Conservation (phyloP, 2,888 invertebrate genomes). For the Rapana venosa region DNA sequence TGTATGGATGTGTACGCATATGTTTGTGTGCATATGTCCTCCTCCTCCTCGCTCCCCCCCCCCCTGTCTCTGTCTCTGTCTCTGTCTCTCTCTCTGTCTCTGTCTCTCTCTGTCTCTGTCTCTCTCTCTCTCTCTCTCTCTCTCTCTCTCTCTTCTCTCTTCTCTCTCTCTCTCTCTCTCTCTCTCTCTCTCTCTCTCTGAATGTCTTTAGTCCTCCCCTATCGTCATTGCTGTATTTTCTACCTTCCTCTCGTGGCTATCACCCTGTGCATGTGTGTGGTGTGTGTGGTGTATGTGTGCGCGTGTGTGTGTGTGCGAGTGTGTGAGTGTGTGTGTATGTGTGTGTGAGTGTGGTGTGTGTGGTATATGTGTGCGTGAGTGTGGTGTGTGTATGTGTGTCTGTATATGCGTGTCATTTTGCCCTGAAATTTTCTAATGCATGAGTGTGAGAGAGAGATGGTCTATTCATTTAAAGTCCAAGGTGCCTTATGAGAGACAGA, state of each 20-base stretch:
- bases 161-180: background rate
- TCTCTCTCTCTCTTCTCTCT: background rate
- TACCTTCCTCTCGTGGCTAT: too few species aligned
- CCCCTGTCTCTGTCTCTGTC: background rate
- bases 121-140: background rate
- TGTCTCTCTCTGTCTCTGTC: constrained; percentile 1
- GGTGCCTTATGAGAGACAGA: too few species aligned
- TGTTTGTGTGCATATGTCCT: background rate
- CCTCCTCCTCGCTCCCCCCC: too few species aligned
- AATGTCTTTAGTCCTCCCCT: too few species aligned
- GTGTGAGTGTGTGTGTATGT: background rate
- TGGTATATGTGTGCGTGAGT: too few species aligned
- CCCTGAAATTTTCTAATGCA: too few species aligned
- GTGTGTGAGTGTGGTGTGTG: too few species aligned
- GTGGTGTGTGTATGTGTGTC: background rate
- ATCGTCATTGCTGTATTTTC: too few species aligned
- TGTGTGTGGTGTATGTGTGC: background rate
- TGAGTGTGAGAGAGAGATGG: too few species aligned
- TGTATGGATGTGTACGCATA: background rate
- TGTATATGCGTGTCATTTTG: background rate
- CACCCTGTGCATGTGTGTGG: too few species aligned
- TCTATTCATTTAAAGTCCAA: too few species aligned
- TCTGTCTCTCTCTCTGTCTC: constrained; percentile 13
- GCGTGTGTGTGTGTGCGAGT: background rate
- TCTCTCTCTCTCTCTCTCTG: constrained; percentile 6